These are phyloP conservation scores for Amblyornis subalaris DNA, from an alignment of 2,113 vertebrate species.

Conservation along the genomic window DNA sequence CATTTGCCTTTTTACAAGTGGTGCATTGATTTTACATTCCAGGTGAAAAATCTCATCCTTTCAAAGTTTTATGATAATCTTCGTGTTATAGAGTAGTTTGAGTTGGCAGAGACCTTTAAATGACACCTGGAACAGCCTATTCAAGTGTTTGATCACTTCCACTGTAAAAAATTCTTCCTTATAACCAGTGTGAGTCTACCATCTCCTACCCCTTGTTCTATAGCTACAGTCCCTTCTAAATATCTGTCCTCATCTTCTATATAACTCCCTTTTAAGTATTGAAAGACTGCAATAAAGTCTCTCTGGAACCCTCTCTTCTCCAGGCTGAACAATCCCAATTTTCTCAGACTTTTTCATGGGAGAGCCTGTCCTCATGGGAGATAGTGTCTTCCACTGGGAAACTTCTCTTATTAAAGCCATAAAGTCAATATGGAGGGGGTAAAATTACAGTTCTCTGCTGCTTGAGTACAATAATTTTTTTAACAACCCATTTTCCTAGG, in stretches of 20 bases:
- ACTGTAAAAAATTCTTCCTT: not conserved
- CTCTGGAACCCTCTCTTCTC: not conserved
- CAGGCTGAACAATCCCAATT: not conserved
- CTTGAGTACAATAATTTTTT: not conserved
- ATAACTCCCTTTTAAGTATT: not conserved
- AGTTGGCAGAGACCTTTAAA: not conserved
- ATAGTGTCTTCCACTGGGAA: not conserved
- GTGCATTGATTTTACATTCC: not conserved
- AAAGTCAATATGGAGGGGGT: not conserved
- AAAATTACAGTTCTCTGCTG: not conserved
- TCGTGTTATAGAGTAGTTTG: not conserved
- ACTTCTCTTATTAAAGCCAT: not conserved
- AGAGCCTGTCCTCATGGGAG: not conserved
- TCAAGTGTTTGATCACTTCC: not conserved
- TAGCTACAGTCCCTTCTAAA: not conserved
- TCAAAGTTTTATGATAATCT: not conserved
- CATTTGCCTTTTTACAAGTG: not conserved
- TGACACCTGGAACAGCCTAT: not conserved
- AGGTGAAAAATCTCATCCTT: not conserved
- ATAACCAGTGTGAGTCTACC: not conserved
- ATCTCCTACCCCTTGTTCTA: not conserved
- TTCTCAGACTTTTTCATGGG: not conserved
- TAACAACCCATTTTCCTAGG: not conserved
- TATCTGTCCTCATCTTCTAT: not conserved
- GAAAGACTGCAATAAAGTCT: not conserved